phyloP scores from a whole-genome alignment of 1,140 invertebrate genomes.

The Nebria ingens region DNA sequence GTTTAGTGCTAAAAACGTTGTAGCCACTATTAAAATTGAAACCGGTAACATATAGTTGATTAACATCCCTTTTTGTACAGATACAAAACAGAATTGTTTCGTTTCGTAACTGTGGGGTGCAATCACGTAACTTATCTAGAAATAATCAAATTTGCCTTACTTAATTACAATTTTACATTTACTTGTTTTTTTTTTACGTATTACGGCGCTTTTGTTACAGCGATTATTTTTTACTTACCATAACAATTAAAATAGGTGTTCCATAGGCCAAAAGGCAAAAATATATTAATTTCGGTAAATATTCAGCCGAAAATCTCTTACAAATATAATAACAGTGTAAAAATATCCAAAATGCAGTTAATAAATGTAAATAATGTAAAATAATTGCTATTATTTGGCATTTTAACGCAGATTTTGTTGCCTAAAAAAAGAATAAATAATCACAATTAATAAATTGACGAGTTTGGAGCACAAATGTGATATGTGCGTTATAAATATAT shows the following conservation, averaged over 20 bases:
- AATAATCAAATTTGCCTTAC: too few relatives aligned
- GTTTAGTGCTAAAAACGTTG: constrained; percentile 35
- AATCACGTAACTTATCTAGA: constrained; percentile 47
- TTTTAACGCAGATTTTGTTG: constrained; percentile 43
- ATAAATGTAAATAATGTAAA: constrained; percentile 56
- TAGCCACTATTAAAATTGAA: constrained; percentile 50
- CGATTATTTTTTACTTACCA: constrained; percentile 36
- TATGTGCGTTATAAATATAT: too few relatives aligned
- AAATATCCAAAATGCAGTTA: constrained; percentile 54
- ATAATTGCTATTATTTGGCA: constrained; percentile 53
- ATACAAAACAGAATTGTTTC: constrained; percentile 61
- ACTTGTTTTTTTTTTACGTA: neutral
- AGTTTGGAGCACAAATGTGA: too few relatives aligned
- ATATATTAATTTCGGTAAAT: constrained; percentile 33
- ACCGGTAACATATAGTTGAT: constrained; percentile 59
- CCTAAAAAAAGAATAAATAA: constrained; percentile 34
- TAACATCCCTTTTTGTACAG: constrained; percentile 58
- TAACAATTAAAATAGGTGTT: constrained; percentile 41
- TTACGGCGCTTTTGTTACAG: neutral
- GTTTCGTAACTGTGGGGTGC: constrained; percentile 57
- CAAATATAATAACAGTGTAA: constrained; percentile 38
- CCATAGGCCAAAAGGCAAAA: constrained; percentile 43
- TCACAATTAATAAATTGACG: too few relatives aligned
- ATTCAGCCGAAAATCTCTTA: constrained; percentile 29
- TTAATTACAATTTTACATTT: constrained; percentile 11